A percentile compares a stretch with the other conserved stretches of the same genome.
Evolutionary conservation across 1,140 invertebrate genomes (phyloP).

Genomic region (Magallana ariakensis): DNA sequence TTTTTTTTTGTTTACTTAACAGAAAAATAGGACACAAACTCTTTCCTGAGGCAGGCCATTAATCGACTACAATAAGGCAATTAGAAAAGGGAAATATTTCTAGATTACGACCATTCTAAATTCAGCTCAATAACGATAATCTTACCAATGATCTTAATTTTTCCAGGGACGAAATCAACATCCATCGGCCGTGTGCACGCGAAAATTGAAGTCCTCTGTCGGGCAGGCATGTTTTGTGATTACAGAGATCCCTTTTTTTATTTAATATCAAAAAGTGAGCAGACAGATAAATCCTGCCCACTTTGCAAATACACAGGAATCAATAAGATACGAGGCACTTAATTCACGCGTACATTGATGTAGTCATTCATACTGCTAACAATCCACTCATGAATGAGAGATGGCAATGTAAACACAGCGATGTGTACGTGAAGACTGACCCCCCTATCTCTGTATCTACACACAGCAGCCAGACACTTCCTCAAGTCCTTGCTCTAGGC

Average conservation of each 20-base stretch:
- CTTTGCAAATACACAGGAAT: not conserved
- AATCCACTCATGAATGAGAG: not conserved
- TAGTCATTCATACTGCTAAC: not conserved
- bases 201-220: conserved; percentile 57
- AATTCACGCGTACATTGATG: not conserved
- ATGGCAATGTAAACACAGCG: conserved; percentile 35
- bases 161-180: conserved; percentile 48
- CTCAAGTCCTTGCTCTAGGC: no score
- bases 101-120: no score
- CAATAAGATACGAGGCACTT: not conserved
- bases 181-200: conserved; percentile 56
- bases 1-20: no score
- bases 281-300: not conserved
- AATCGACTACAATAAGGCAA: no score
- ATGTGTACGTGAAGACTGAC: conserved; percentile 23
- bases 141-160: conserved; percentile 57
- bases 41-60: no score
- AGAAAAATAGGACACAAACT: no score
- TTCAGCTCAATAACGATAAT: not conserved
- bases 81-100: no score
- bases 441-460: not conserved
- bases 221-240: conserved; percentile 41
- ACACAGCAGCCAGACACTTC: no score
- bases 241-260: not conserved
- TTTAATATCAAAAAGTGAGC: not conserved